phyloP scores from a whole-genome alignment of 2,113 vertebrate species.

The Pseudopodoces humilis region DNA sequence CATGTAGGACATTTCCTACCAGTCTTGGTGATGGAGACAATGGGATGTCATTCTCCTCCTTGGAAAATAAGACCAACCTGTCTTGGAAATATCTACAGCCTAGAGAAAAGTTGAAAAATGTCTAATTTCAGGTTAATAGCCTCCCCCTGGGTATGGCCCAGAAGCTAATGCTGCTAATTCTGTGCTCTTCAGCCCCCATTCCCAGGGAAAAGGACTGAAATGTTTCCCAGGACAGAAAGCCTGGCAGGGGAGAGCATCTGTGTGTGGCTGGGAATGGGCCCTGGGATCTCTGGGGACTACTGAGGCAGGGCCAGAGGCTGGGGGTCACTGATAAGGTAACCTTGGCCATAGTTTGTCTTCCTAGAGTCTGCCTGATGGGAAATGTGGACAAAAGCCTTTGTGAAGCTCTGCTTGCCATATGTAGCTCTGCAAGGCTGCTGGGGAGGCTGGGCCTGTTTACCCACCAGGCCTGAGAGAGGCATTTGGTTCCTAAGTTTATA shows the following conservation, averaged over 20 bases:
- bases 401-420: conserved; percentile 61
- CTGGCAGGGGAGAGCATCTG: neutral
- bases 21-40: neutral
- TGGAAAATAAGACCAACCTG: neutral
- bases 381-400: conserved; percentile 28
- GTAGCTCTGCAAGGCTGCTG: neutral
- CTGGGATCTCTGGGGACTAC: neutral
- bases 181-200: neutral
- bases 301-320: conserved; percentile 37
- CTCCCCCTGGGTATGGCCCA: neutral
- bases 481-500: conserved; percentile 22
- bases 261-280: conserved; percentile 50
- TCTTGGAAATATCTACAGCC: neutral
- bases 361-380: conserved; percentile 23
- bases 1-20: fast-evolving
- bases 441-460: neutral
- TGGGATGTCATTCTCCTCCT: neutral
- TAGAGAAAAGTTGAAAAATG: neutral
- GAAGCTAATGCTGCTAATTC: neutral
- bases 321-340: conserved; percentile 63
- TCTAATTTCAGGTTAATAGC: neutral
- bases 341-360: conserved; percentile 41
- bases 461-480: neutral
- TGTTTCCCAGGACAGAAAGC: conserved; percentile 8
- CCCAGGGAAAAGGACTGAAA: neutral